phyloP scores from a whole-genome alignment of 2,113 vertebrate genomes.

The Peromyscus leucopus region DNA sequence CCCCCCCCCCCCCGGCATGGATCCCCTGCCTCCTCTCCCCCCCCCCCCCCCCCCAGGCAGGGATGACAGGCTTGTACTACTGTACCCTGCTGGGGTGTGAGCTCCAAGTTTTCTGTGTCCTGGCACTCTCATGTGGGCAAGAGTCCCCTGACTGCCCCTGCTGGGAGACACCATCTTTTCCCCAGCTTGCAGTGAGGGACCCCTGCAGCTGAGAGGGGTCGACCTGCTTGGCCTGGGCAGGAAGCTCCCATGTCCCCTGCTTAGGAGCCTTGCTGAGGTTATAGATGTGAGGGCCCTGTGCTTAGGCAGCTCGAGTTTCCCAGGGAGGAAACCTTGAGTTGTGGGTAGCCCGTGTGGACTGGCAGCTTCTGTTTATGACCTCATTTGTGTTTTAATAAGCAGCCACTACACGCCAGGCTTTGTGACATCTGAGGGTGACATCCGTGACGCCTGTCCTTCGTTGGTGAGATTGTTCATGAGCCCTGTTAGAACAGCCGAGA shows the following conservation, averaged over 20 bases:
- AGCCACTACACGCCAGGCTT: neutral
- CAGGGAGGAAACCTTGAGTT: neutral
- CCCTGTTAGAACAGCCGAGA: neutral
- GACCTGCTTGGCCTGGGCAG: neutral
- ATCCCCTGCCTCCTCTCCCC: neutral
- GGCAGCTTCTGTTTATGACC: neutral
- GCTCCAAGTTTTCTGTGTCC: neutral
- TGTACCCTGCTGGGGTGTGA: no score
- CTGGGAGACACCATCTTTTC: no score
- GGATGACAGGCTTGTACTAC: neutral
- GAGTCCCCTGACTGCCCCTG: neutral
- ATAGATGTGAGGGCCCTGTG: fast-evolving
- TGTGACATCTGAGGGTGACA: neutral
- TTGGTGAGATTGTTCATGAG: neutral
- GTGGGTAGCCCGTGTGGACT: neutral
- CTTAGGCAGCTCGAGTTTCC: neutral
- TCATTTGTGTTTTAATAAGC: conserved; percentile 28
- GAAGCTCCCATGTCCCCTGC: neutral
- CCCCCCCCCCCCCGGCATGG: no score
- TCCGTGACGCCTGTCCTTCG: neutral
- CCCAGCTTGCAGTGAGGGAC: neutral
- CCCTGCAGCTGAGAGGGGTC: neutral
- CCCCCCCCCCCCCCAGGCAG: no score
- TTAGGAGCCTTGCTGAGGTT: neutral
- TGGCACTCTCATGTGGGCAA: neutral